phyloP scores from a whole-genome alignment of 2,797 vertebrate genomes.

The Apogon talboti region DNA sequence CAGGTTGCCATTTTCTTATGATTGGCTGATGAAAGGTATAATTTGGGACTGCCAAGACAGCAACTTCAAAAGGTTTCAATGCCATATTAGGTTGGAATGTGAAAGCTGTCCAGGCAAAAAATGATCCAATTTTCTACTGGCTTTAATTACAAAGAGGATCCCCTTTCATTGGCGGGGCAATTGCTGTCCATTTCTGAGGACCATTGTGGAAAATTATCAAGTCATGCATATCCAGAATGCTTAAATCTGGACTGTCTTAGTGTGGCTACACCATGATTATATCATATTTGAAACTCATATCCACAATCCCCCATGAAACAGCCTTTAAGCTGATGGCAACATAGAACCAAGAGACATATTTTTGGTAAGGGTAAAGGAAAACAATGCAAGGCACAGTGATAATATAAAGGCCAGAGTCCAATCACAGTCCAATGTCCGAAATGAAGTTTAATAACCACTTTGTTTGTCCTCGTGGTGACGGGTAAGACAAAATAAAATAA shows the following conservation, averaged over 20 bases:
- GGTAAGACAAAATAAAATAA: slow-evolving; percentile 52
- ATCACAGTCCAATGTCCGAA: slow-evolving; percentile 23
- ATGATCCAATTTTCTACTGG: slow-evolving; percentile 83
- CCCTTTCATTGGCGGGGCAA: slow-evolving; percentile 78
- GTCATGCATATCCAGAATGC: slow-evolving; percentile 72
- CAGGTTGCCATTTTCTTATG: slow-evolving; percentile 78
- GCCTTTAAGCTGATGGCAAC: slow-evolving; percentile 27
- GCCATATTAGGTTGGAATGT: slow-evolving; percentile 83
- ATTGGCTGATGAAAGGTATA: slow-evolving; percentile 84
- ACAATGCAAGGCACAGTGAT: slow-evolving; percentile 38
- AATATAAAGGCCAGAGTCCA: slow-evolving; percentile 31
- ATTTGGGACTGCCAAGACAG: slow-evolving; percentile 78
- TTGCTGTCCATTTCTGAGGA: slow-evolving; percentile 76
- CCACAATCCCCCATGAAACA: slow-evolving; percentile 32
- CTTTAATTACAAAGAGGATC: slow-evolving; percentile 85
- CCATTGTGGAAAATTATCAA: slow-evolving; percentile 76
- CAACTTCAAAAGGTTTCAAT: slow-evolving; percentile 79
- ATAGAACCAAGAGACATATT: slow-evolving; percentile 38
- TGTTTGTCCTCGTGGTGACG: slow-evolving; percentile 52
- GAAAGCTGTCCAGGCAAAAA: slow-evolving; percentile 83
- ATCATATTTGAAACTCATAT: slow-evolving; percentile 58
- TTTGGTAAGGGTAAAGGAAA: slow-evolving; percentile 30
- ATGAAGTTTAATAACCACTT: slow-evolving; percentile 40
- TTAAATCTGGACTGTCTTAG: slow-evolving; percentile 60
- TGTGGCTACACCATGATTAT: slow-evolving; percentile 39